Percentiles rank a stretch among this genome's conserved stretches.
phyloP scores from a whole-genome alignment of 2,797 vertebrate species.

The Lepilemur ruficaudatus region DNA sequence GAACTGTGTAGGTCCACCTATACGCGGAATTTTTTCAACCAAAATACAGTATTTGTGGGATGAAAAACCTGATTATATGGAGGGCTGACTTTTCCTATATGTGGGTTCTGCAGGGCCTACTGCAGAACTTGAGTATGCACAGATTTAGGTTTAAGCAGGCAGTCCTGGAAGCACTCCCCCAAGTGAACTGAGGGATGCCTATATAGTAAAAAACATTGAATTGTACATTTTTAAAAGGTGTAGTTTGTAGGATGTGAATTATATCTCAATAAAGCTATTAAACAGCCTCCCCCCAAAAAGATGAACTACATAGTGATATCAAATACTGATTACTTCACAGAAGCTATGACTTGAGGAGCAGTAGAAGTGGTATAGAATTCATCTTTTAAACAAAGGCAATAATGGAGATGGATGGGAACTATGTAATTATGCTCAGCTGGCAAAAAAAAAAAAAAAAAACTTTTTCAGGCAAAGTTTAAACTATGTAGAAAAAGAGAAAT shows the following conservation, averaged over 20 bases:
- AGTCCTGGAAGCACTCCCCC: not conserved
- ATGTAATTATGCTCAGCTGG: slow-evolving; percentile 28
- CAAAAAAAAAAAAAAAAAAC: slow-evolving; percentile 55
- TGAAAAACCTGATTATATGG: not conserved
- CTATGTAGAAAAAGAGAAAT: slow-evolving; percentile 16
- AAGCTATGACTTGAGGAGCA: slow-evolving; percentile 36
- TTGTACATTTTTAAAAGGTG: not conserved
- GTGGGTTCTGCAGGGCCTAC: not conserved
- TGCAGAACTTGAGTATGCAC: not conserved
- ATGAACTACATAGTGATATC: not conserved
- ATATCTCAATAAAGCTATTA: slow-evolving; percentile 19
- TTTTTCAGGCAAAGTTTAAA: slow-evolving; percentile 58
- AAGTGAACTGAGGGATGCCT: not conserved
- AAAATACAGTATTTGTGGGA: not conserved
- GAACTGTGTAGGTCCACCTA: not conserved
- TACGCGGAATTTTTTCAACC: not conserved
- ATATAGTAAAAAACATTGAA: not conserved
- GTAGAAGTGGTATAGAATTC: slow-evolving; percentile 35
- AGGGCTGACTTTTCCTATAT: not conserved
- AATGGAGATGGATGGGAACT: slow-evolving; percentile 51
- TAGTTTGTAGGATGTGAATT: not conserved
- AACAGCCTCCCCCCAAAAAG: not conserved
- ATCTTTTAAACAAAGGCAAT: slow-evolving; percentile 31
- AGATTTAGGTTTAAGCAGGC: not conserved
- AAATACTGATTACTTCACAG: slow-evolving; percentile 61